Evolutionary conservation across 2,113 vertebrate genomes (phyloP).

Genomic region (Cyprinodon tularosa): DNA sequence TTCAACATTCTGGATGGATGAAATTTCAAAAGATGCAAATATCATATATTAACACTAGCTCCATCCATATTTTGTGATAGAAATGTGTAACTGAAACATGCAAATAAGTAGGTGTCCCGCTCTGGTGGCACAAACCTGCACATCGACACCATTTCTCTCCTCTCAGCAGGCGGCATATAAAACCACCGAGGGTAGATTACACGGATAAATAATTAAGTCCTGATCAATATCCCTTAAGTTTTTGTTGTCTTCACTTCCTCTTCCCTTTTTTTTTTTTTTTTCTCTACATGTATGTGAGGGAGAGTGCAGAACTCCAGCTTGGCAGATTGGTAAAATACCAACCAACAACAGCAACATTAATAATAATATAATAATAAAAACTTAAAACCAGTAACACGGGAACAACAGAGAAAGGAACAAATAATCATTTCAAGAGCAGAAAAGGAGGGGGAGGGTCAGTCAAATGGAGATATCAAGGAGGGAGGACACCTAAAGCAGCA

Average conservation of each 20-base stretch:
- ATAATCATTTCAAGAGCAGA: constrained; percentile 61
- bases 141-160: constrained; percentile 68
- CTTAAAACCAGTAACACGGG: constrained; percentile 55
- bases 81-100: constrained; percentile 81
- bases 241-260: constrained; percentile 44
- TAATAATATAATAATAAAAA: constrained; percentile 57
- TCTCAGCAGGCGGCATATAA: constrained; percentile 67
- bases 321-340: constrained; percentile 69
- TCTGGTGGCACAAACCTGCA: constrained; percentile 82
- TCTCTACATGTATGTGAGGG: constrained; percentile 33
- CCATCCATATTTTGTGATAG: constrained; percentile 83
- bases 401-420: constrained; percentile 65
- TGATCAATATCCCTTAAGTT: constrained; percentile 52
- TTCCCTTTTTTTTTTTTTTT: constrained; percentile 35
- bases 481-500: constrained; percentile 56
- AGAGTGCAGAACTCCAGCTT: constrained; percentile 73
- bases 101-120: constrained; percentile 76
- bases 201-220: constrained; percentile 58
- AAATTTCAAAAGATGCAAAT: constrained; percentile 79
- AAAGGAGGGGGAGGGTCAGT: background rate
- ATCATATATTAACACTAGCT: constrained; percentile 78
- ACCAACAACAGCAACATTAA: constrained; percentile 61
- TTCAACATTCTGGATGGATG: constrained; percentile 78
- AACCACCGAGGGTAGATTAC: constrained; percentile 64
- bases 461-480: constrained; percentile 3